These are phyloP conservation scores for Lota lota DNA, from an alignment of 2,113 vertebrate genomes.

Conservation along the genomic window DNA sequence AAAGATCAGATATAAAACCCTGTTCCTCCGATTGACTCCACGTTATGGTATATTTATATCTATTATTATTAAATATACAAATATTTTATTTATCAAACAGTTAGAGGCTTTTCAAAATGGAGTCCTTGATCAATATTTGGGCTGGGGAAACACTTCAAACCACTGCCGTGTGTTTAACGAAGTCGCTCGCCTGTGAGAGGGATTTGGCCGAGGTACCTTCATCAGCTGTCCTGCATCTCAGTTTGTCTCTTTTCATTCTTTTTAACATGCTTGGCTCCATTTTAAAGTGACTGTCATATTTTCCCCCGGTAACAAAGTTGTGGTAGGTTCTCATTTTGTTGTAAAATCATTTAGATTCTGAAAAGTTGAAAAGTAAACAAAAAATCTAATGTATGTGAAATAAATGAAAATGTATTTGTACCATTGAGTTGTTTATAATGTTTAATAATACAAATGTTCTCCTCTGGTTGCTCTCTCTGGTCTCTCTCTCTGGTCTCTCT, in stretches of 20 bases:
- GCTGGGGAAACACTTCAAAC: slow-evolving; percentile 7
- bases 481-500: slow-evolving; percentile 3
- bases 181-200: slow-evolving; percentile 37
- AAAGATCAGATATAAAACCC: slow-evolving; percentile 57
- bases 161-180: too few species aligned
- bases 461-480: not conserved
- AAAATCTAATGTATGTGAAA: slow-evolving; percentile 77
- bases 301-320: slow-evolving; percentile 71
- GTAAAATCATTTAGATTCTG: slow-evolving; percentile 83
- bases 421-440: slow-evolving; percentile 42
- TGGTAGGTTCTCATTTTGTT: slow-evolving; percentile 83
- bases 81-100: slow-evolving; percentile 54
- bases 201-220: slow-evolving; percentile 42
- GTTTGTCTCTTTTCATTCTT: slow-evolving; percentile 50
- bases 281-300: slow-evolving; percentile 67
- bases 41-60: slow-evolving; percentile 58
- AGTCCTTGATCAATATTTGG: slow-evolving; percentile 21
- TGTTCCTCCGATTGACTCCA: slow-evolving; percentile 55
- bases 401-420: slow-evolving; percentile 82
- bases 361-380: slow-evolving; percentile 66
- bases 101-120: slow-evolving; percentile 56
- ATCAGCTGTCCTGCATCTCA: slow-evolving; percentile 41
- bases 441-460: slow-evolving; percentile 25
- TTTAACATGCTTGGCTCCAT: slow-evolving; percentile 67
- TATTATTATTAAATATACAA: slow-evolving; percentile 46